A percentile compares a stretch with the other conserved stretches of the same genome.
phyloP scores from a whole-genome alignment of 2,797 vertebrate species.

The Anabacerthia variegaticeps region DNA sequence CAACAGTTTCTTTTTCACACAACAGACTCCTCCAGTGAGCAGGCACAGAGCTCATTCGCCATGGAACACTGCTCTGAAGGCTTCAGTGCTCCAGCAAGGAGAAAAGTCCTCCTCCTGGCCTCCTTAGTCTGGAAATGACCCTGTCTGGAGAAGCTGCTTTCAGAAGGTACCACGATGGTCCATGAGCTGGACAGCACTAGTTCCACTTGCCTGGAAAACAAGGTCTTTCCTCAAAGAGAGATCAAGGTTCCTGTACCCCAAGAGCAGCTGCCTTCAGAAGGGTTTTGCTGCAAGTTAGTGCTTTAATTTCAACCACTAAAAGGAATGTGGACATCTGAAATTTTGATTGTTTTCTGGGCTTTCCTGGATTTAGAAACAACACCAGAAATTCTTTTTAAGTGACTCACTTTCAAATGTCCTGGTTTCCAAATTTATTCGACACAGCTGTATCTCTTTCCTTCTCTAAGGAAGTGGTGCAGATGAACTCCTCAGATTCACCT shows the following conservation, averaged over 20 bases:
- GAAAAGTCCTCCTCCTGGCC: neutral
- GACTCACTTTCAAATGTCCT: neutral
- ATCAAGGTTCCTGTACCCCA: neutral
- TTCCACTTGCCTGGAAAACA: rapidly evolving
- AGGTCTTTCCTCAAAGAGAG: neutral
- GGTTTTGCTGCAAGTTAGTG: neutral
- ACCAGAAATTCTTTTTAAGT: neutral
- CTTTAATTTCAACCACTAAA: neutral
- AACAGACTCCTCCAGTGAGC: neutral
- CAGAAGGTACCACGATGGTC: neutral
- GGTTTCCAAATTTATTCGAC: neutral
- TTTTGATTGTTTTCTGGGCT: neutral
- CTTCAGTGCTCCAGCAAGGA: neutral
- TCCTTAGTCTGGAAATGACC: neutral
- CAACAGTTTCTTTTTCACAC: neutral
- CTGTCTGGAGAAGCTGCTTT: neutral
- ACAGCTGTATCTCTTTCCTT: neutral
- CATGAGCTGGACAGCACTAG: neutral
- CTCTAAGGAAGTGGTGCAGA: neutral
- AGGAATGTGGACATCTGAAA: neutral
- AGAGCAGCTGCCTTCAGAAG: neutral
- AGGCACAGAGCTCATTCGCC: neutral
- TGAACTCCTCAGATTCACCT: neutral
- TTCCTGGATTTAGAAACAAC: neutral
- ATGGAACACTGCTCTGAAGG: neutral